These are phyloP conservation scores for Enteromius trimaculatus DNA, from an alignment of 2,797 vertebrate genomes.

Conservation along the genomic window DNA sequence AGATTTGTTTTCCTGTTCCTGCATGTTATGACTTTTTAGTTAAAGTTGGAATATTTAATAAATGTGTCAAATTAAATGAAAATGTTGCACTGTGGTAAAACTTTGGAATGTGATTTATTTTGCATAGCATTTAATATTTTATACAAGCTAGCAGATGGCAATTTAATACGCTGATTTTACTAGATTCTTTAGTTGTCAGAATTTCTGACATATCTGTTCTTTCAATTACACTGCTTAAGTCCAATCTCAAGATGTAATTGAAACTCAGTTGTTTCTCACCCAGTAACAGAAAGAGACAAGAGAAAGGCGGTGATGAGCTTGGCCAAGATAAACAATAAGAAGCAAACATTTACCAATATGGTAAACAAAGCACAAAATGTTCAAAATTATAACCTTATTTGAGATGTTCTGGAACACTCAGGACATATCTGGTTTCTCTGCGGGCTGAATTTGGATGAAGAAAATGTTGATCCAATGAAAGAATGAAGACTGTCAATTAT, in stretches of 20 bases:
- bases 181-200: constrained; percentile 7
- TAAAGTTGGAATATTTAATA: constrained; percentile 10
- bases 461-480: constrained; percentile 9
- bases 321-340: constrained; percentile 7
- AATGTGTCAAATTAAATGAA: not conserved
- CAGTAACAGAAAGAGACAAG: not conserved
- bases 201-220: not conserved
- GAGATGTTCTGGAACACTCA: constrained; percentile 15
- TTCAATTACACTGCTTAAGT: not conserved
- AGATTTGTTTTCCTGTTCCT: not conserved
- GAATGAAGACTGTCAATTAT: constrained; percentile 15
- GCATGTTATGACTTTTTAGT: not conserved
- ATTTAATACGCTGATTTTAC: constrained; percentile 9
- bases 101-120: constrained; percentile 15
- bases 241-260: not conserved
- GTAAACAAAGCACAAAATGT: constrained; percentile 17
- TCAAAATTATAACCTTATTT: constrained; percentile 4
- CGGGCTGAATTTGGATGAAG: not conserved
- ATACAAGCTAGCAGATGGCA: not conserved
- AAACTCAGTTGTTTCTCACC: not conserved
- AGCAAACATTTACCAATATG: constrained; percentile 2
- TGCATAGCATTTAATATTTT: constrained; percentile 11
- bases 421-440: constrained; percentile 15
- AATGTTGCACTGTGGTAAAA: not conserved
- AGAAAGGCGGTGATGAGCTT: not conserved